Percentiles rank a stretch among this genome's conserved stretches.
These are phyloP conservation scores for Jaculus jaculus DNA, from an alignment of 2,113 vertebrate genomes.

Conservation along the genomic window DNA sequence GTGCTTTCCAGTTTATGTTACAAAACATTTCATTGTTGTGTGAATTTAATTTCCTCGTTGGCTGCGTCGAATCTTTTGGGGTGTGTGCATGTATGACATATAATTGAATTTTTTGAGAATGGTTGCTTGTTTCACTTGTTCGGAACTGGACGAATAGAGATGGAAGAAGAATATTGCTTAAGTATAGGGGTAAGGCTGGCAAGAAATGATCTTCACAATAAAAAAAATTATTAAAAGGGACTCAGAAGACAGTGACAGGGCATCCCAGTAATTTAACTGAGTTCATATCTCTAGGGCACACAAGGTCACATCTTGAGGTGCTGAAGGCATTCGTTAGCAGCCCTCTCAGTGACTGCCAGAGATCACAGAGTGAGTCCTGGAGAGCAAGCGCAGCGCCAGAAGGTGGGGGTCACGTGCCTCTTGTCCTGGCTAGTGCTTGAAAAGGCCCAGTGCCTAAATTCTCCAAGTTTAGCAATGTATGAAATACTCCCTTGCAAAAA, in stretches of 20 bases:
- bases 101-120: constrained; percentile 50
- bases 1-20: not conserved
- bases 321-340: not conserved
- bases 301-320: not conserved
- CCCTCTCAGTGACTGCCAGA: not conserved
- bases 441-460: not conserved
- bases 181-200: not conserved
- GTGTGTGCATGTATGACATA: not conserved
- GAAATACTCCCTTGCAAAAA: constrained; percentile 14
- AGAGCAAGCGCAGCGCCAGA: not conserved
- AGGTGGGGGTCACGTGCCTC: not conserved
- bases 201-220: constrained; percentile 35
- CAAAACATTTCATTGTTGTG: not conserved
- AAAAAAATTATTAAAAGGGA: not conserved
- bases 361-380: not conserved
- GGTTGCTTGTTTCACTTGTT: constrained; percentile 27
- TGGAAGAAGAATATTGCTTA: not conserved
- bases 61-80: not conserved
- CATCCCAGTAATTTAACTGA: not conserved
- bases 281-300: not conserved
- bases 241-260: not conserved
- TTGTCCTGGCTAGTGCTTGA: not conserved
- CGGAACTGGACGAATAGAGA: not conserved
- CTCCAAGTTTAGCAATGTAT: not conserved
- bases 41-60: constrained; percentile 38